Percentiles rank a stretch among this genome's conserved stretches.
Evolutionary conservation across 2,113 vertebrate species (phyloP).

Genomic region (Gasterosteus aculeatus): DNA sequence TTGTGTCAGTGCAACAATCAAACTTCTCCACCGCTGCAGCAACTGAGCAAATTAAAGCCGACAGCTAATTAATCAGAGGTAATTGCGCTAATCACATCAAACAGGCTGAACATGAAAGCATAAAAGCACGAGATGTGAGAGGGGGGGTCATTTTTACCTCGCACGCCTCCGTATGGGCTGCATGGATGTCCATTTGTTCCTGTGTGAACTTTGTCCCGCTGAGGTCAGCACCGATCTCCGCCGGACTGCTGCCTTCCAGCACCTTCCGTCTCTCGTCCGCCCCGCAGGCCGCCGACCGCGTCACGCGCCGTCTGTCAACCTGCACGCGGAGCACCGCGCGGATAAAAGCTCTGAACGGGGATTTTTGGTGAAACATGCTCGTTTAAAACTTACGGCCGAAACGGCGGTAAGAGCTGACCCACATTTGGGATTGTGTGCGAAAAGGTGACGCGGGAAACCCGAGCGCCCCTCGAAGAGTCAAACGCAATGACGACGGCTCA

Average conservation of each 20-base stretch:
- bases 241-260: neutral
- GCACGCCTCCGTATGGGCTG: slow-evolving; percentile 73
- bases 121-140: fast-evolving
- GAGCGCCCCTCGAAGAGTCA: neutral
- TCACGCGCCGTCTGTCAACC: slow-evolving; percentile 22
- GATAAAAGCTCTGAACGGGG: slow-evolving; percentile 5
- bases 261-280: slow-evolving; percentile 15
- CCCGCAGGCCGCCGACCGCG: slow-evolving; percentile 44
- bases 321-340: slow-evolving; percentile 8
- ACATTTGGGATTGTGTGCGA: too few relatives aligned
- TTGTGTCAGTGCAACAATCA: neutral
- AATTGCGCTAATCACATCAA: neutral
- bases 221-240: slow-evolving; percentile 14
- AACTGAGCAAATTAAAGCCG: neutral
- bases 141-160: slow-evolving; percentile 63
- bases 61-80: slow-evolving; percentile 1
- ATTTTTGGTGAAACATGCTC: slow-evolving; percentile 39
- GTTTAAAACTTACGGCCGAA: neutral
- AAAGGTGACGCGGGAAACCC: neutral
- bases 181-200: slow-evolving; percentile 64
- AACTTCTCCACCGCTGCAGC: neutral
- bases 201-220: slow-evolving; percentile 44
- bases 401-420: neutral
- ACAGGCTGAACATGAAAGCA: neutral
- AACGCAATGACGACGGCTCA: neutral